Base-by-base conservation (phyloP, 1,140 invertebrate genomes). In the Drosophila murphyi region DNA sequence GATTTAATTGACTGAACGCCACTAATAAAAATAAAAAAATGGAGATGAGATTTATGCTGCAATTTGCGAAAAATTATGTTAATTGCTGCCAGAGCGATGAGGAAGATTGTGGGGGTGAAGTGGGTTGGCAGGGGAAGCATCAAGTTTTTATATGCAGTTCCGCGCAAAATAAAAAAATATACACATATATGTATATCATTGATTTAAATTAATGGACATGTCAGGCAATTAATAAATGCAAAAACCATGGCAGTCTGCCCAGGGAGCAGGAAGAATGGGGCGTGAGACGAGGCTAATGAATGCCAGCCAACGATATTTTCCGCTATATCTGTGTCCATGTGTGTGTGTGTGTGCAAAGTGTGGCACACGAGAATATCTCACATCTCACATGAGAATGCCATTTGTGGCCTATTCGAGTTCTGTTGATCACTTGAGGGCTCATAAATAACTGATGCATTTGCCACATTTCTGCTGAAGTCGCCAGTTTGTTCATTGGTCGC, bases 211-310 rank as follows among this genome's bases (percentile, higher is more conserved):
- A 91, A 92, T 92, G 90, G 72, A 81, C 76, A 87, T 89, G 90
- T 92, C 91, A 92, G 79, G 81, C 85, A 92, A 92, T 92, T 91
- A 92, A 91, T 92, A 92, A 87, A 92, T 92, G 82, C 85, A 92
- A 85, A 81, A 59, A 83, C 72, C 90, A 90, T 87, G 67, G 70
- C 77, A 90, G 52, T 32, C 12, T 47, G 61, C 28, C 5, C 7
- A 39, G 28, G 32, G 31, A 12, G 7, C 29, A 3, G 41, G 20
- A 2, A 3, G 37, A n/a, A 28, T 4, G 28, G 20, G 47, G 28
- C 28, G 47, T 34, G 34, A 35, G 41, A 45, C 29, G 45, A 28
- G 35, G 45, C 62, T 54, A 75, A 48, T 48, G 57, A 54, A 39
- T 54, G 20, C n/a, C 10, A 31, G 37, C 34, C 31, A 20, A 39